Base-by-base conservation (phyloP, 2,113 vertebrate species). In the Menidia beryllina region DNA sequence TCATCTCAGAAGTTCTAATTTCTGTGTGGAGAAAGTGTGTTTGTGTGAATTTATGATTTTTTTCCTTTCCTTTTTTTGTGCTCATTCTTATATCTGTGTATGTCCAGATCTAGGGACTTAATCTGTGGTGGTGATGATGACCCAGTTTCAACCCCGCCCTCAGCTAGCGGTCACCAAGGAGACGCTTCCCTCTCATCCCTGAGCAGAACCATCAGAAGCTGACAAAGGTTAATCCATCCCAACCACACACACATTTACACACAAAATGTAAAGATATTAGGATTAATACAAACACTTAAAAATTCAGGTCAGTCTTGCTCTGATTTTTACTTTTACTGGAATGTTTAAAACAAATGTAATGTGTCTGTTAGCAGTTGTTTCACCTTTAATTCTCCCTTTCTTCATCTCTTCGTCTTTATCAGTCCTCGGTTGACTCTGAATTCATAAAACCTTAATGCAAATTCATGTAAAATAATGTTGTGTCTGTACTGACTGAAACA, bases 101-200 rank as follows among this genome's bases (percentile, higher is more conserved):
- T 15, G 17, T 69, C 19, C 60, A 82, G 69, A 86, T 86, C 83
- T 13, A 41, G 69, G 73, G 54, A 47, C 52, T 84, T 91, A 90
- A 92, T 92, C 88, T 86, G 77, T 38, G 63, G 61, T 62, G 49
- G 52, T 55, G 79, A 81, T 76, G 83, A 86, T 92, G 89, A 92
- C 91, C 89, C 89, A 91, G 60, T 90, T 92, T 82, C 30, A 12
- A 59, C 54, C 50, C 75, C 60, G 20, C 77, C 83, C 79, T 77
- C 82, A 45, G n/a, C 50, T 6, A 56, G 21, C 66, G 20, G 84
- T 91, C 71, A 55, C 75, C 81, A 90, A 87, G 88, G 88, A 91
- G 85, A 88, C 69, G 67, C 81, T 80, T 83, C 73, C 69, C 66
- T 68, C 74, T 87, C 86, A 86, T 86, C 83, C 55, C 70, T 54